phyloP scores from a whole-genome alignment of 2,888 invertebrate species.

The Noctua janthe region DNA sequence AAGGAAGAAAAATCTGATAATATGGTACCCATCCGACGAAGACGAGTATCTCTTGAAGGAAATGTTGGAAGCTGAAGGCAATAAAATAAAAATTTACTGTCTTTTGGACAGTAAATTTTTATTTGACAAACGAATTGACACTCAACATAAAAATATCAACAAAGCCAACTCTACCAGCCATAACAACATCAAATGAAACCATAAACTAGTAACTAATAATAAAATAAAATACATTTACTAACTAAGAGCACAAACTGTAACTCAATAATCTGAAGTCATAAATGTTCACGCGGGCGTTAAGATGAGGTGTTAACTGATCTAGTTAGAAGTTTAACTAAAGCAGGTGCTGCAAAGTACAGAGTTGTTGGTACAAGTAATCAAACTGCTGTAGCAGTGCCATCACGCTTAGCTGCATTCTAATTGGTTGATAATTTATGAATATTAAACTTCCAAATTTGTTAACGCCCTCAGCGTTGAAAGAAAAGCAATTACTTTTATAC shows the following conservation, averaged over 20 bases:
- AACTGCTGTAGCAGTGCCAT: slow-evolving; percentile 71
- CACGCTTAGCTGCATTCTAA: slow-evolving; percentile 68
- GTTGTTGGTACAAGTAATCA: slow-evolving; percentile 80
- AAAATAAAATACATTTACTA: slow-evolving; percentile 55
- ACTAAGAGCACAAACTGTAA: slow-evolving; percentile 72
- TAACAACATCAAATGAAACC: slow-evolving; percentile 38
- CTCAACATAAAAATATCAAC: slow-evolving; percentile 23
- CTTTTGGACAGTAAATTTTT: too few relatives aligned
- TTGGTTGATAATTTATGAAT: slow-evolving; percentile 68
- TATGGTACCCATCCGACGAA: background rate
- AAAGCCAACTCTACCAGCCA: background rate
- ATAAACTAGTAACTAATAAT: slow-evolving; percentile 45
- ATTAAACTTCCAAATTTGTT: slow-evolving; percentile 60
- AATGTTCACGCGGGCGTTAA: slow-evolving; percentile 79
- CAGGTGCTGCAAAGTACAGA: slow-evolving; percentile 76
- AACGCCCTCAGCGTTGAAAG: slow-evolving; percentile 44
- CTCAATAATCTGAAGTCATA: slow-evolving; percentile 78
- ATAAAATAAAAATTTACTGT: background rate
- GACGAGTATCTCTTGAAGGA: background rate
- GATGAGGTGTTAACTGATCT: slow-evolving; percentile 84
- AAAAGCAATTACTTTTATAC: slow-evolving; percentile 29
- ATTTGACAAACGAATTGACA: background rate
- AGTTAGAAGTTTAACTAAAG: slow-evolving; percentile 81
- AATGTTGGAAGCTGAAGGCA: too few relatives aligned
- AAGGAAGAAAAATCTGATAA: background rate